These are phyloP conservation scores for Brachystomella parvula DNA, from an alignment of 1,140 invertebrate species.

Conservation along the genomic window DNA sequence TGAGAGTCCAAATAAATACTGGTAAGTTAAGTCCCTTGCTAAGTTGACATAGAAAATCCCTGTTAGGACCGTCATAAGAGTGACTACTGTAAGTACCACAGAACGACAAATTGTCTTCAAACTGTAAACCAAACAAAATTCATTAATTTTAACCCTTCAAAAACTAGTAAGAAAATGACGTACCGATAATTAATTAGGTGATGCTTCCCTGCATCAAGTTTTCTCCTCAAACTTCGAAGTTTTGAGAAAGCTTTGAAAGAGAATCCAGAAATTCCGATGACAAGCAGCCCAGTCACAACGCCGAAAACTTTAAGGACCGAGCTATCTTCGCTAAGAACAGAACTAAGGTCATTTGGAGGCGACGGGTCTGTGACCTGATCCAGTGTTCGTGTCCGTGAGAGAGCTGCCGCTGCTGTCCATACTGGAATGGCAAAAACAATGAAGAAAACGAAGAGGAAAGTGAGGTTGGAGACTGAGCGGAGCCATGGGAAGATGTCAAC, in stretches of 20 bases:
- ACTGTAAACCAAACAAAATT: conserved; percentile 11
- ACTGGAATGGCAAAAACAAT: conserved; percentile 25
- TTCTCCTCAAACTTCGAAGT: conserved; percentile 10
- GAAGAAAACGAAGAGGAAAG: conserved; percentile 10
- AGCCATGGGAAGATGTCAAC: conserved; percentile 31
- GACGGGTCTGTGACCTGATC: background rate
- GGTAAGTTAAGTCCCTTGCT: conserved; percentile 10
- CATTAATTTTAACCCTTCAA: background rate
- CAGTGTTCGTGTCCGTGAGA: conserved; percentile 14
- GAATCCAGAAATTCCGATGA: conserved; percentile 15
- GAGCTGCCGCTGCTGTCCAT: conserved; percentile 26
- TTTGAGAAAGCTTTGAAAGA: conserved; percentile 26
- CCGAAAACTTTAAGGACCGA: conserved; percentile 27
- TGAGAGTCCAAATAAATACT: conserved; percentile 28
- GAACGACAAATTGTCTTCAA: conserved; percentile 25
- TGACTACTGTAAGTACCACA: conserved; percentile 20
- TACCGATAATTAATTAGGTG: conserved; percentile 24
- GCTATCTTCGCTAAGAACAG: conserved; percentile 19
- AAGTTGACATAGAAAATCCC: conserved; percentile 26
- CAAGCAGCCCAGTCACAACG: conserved; percentile 15
- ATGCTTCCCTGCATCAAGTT: conserved; percentile 10
- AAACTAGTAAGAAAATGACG: background rate
- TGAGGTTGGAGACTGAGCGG: conserved; percentile 24
- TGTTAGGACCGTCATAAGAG: conserved; percentile 21
- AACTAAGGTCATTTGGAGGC: background rate